A percentile compares a stretch with the other conserved stretches of the same genome.
phyloP scores from a whole-genome alignment of 2,797 vertebrate genomes.

The Hydrocynus forskahlii region DNA sequence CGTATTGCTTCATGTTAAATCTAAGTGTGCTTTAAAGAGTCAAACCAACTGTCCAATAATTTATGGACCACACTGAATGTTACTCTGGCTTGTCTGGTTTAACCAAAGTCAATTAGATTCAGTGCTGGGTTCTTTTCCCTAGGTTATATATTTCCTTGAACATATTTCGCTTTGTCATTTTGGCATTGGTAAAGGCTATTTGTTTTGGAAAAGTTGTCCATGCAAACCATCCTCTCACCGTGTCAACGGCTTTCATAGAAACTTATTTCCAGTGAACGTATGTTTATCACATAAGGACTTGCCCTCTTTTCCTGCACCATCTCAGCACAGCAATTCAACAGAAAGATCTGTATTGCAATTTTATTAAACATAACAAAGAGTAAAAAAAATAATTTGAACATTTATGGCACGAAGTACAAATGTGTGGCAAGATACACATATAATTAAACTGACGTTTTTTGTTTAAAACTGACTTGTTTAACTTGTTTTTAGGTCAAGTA shows the following conservation, averaged over 20 bases:
- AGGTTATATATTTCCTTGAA: conserved; percentile 58
- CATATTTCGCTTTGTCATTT: conserved; percentile 53
- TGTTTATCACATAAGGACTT: not conserved
- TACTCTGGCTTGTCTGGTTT: conserved; percentile 26
- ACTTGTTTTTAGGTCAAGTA: not conserved
- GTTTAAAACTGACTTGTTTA: too few relatives aligned
- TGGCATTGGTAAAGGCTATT: conserved; percentile 44
- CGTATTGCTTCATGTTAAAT: not conserved
- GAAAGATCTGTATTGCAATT: not conserved
- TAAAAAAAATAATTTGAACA: not conserved
- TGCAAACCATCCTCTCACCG: not conserved
- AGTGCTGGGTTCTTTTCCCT: conserved; percentile 34
- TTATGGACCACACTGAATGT: not conserved
- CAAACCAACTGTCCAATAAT: not conserved
- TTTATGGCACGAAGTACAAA: not conserved
- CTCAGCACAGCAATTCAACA: not conserved
- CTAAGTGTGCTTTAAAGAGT: not conserved
- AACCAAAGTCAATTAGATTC: conserved; percentile 68
- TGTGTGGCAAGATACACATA: not conserved
- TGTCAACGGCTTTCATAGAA: too few relatives aligned
- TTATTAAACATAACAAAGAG: not conserved
- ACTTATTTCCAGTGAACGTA: too few relatives aligned
- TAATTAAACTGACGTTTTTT: too few relatives aligned
- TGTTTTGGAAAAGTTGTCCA: conserved; percentile 17
- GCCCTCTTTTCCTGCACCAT: not conserved